Evolutionary conservation across 2,888 invertebrate genomes (phyloP).

Genomic region (Lasioglossum malachurum): DNA sequence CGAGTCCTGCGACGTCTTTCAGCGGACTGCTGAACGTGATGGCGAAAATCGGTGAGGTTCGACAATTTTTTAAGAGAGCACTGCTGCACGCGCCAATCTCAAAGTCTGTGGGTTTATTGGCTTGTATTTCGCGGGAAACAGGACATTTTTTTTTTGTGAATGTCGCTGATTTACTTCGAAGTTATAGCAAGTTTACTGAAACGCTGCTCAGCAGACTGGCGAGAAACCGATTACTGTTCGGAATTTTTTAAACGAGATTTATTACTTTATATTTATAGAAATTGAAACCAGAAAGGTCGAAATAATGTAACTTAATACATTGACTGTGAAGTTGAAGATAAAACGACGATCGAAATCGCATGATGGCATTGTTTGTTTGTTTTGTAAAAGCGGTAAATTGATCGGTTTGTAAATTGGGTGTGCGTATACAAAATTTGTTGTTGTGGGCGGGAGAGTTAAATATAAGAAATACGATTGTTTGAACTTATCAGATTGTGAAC

Average conservation of each 20-base stretch:
- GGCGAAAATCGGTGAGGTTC: background rate
- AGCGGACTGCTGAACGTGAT: background rate
- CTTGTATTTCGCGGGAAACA: background rate
- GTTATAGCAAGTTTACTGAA: background rate
- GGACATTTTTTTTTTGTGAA: background rate
- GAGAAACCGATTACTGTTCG: background rate
- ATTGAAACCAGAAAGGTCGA: background rate
- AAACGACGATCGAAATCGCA: background rate
- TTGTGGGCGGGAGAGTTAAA: no score
- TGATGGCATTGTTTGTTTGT: background rate
- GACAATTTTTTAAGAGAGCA: background rate
- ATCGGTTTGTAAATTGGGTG: background rate
- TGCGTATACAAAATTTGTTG: background rate
- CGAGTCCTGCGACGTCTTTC: slow-evolving; percentile 3
- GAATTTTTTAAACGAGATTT: background rate
- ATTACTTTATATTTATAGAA: background rate
- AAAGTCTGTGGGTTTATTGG: background rate
- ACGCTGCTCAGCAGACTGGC: background rate
- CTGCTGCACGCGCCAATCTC: background rate
- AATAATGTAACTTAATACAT: background rate
- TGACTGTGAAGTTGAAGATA: background rate
- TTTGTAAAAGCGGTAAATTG: background rate
- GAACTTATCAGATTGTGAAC: background rate
- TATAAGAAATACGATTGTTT: background rate
- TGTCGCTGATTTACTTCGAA: background rate